Evolutionary conservation across 2,113 vertebrate species (phyloP).

Genomic region (Mesitornis unicolor): DNA sequence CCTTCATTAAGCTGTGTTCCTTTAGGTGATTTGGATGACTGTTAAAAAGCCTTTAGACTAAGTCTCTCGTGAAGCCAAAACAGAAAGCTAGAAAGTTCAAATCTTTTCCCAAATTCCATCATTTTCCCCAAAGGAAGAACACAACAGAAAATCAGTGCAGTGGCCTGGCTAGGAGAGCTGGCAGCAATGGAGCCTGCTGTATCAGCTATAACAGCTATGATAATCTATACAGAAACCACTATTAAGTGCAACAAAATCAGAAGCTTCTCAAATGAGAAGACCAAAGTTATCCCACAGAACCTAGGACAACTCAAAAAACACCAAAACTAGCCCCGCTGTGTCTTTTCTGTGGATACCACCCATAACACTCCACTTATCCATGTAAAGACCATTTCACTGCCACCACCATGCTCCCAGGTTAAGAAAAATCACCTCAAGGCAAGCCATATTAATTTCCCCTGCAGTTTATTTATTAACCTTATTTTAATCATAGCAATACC

Average conservation of each 20-base stretch:
- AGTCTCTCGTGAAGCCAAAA: not conserved
- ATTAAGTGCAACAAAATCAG: not conserved
- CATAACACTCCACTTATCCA: not conserved
- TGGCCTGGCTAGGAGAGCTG: not conserved
- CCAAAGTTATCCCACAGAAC: not conserved
- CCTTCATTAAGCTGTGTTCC: not conserved
- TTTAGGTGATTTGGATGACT: not conserved
- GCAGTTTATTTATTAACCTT: not conserved
- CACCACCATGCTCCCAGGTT: accelerated
- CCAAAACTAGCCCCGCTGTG: not conserved
- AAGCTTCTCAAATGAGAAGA: not conserved
- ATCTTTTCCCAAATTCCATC: not conserved
- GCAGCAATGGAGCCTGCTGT: not conserved
- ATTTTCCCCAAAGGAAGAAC: not conserved
- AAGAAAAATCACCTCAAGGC: not conserved
- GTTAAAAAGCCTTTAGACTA: not conserved
- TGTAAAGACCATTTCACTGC: not conserved
- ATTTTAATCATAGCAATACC: not conserved
- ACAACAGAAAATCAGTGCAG: not conserved
- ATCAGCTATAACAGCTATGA: not conserved
- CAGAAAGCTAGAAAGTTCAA: not conserved
- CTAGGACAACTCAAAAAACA: not conserved
- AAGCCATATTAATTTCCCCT: not conserved
- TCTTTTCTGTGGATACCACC: not conserved
- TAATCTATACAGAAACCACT: not conserved